A percentile compares a stretch with the other conserved stretches of the same genome.
Conservation (phyloP, 2,888 invertebrate genomes). For the Ernsta delagoae region DNA sequence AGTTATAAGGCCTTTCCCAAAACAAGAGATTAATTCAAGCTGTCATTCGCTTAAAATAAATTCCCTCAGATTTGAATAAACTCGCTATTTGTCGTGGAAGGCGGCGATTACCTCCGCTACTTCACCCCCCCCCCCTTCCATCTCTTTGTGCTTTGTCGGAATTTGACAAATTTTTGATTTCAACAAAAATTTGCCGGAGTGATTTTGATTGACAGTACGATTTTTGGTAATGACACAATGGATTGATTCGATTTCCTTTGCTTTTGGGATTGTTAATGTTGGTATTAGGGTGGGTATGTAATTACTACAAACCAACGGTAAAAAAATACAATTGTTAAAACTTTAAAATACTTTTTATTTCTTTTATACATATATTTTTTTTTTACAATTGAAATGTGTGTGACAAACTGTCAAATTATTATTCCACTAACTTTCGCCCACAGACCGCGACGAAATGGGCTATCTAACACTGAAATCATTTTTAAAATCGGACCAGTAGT, state of each 20-base stretch:
- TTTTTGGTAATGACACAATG: not conserved
- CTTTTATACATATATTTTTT: too few relatives aligned
- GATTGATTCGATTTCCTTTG: not conserved
- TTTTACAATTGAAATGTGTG: too few relatives aligned
- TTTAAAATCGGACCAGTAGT: too few relatives aligned
- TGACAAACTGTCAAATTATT: too few relatives aligned
- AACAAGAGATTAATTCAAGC: conserved; percentile 61
- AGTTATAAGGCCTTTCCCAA: conserved; percentile 36
- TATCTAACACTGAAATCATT: too few relatives aligned
- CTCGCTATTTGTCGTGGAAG: conserved; percentile 64
- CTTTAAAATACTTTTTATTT: too few relatives aligned
- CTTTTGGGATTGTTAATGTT: too few relatives aligned
- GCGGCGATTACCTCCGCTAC: conserved; percentile 55
- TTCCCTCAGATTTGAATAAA: conserved; percentile 71
- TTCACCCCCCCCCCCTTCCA: not conserved
- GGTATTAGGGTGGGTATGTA: too few relatives aligned
- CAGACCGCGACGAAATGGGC: too few relatives aligned
- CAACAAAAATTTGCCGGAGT: not conserved
- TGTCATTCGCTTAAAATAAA: conserved; percentile 67
- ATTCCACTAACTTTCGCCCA: too few relatives aligned
- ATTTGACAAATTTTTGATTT: conserved; percentile 20
- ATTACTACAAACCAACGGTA: too few relatives aligned
- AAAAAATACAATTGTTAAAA: too few relatives aligned
- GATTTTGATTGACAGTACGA: not conserved
- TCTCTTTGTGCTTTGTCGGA: not conserved